Conservation (phyloP, 92 coral and sea anemone genomes). For the Porites divaricata region DNA sequence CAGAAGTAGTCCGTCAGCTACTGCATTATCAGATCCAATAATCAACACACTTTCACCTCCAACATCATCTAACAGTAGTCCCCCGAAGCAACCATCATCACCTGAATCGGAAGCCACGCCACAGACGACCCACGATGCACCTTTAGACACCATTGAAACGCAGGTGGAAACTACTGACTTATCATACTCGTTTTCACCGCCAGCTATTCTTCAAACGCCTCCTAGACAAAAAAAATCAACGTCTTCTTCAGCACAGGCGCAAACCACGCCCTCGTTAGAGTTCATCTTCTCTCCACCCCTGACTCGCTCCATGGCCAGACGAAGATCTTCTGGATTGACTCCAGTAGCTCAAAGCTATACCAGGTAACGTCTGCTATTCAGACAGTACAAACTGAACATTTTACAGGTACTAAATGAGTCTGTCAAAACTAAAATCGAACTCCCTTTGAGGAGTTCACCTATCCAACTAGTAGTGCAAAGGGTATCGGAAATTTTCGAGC, state of each 20-base stretch:
- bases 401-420: too few relatives aligned
- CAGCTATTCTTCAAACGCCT: conserved; percentile 65
- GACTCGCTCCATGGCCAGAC: conserved; percentile 83
- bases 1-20: background rate
- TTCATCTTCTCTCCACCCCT: conserved; percentile 95
- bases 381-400: background rate
- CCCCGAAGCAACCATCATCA: background rate
- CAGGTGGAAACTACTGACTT: conserved; percentile 30
- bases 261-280: conserved; percentile 63
- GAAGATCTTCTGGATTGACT: conserved; percentile 70
- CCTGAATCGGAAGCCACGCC: background rate
- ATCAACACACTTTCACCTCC: background rate
- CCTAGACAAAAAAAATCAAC: background rate
- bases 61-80: background rate
- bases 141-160: background rate
- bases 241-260: conserved; percentile 5
- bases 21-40: background rate
- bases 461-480: too few relatives aligned
- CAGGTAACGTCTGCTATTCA: conserved; percentile 27
- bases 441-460: too few relatives aligned
- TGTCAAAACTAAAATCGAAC: too few relatives aligned
- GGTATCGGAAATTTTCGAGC: too few relatives aligned
- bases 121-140: background rate
- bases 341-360: conserved; percentile 16
- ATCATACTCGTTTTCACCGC: conserved; percentile 75